phyloP scores from a whole-genome alignment of 2,888 invertebrate species.

The Agriopis leucophaearia region DNA sequence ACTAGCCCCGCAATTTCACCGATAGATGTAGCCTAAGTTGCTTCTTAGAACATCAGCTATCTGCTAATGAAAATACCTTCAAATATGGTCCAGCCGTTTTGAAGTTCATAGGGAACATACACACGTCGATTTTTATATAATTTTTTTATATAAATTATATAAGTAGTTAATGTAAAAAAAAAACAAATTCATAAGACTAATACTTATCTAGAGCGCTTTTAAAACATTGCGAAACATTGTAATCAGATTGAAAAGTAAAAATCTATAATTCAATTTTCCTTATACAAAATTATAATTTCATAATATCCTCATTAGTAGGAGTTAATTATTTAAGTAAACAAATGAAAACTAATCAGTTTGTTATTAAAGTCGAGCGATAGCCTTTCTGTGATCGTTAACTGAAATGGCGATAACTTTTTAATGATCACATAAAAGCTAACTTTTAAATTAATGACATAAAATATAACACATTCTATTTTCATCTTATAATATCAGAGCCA shows the following conservation, averaged over 20 bases:
- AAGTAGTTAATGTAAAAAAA: neutral
- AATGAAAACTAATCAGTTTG: slow-evolving; percentile 38
- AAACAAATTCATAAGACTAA: neutral
- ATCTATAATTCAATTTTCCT: slow-evolving; percentile 22
- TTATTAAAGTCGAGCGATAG: slow-evolving; percentile 70
- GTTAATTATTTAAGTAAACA: slow-evolving; percentile 41
- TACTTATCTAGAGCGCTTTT: neutral
- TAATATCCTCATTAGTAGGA: slow-evolving; percentile 35
- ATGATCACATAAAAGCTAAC: too few species aligned
- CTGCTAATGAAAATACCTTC: too few species aligned
- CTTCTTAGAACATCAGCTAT: too few species aligned
- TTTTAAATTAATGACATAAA: slow-evolving; percentile 15
- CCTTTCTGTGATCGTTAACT: slow-evolving; percentile 61
- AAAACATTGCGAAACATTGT: neutral
- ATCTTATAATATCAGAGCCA: slow-evolving; percentile 1
- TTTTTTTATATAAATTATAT: too few species aligned
- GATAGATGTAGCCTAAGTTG: too few species aligned
- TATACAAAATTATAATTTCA: slow-evolving; percentile 13
- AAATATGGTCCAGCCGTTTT: too few species aligned
- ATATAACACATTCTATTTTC: neutral
- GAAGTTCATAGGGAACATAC: too few species aligned
- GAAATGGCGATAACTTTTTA: slow-evolving; percentile 45
- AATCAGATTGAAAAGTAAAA: slow-evolving; percentile 2
- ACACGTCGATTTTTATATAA: too few species aligned
- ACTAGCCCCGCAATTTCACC: too few species aligned